Percentiles rank a stretch among this genome's conserved stretches.
These are phyloP conservation scores for Tortrix viridana DNA, from an alignment of 2,888 invertebrate genomes.

Conservation along the genomic window DNA sequence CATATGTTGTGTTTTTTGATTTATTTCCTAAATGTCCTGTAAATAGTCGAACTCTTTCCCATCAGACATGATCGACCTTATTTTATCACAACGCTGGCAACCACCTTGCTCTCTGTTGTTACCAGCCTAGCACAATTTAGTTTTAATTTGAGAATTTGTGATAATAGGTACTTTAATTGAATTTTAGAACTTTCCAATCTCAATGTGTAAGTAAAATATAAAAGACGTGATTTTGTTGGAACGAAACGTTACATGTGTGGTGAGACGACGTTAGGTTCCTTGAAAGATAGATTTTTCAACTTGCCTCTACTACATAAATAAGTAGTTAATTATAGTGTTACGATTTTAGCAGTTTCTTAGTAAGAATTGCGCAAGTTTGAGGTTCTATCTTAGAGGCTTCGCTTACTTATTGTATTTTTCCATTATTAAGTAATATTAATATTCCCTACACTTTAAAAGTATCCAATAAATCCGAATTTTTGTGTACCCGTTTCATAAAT, in stretches of 20 bases:
- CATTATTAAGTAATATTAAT: slow-evolving; percentile 22
- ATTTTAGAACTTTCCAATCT: slow-evolving; percentile 52
- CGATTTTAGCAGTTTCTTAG: slow-evolving; percentile 24
- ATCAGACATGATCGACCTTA: slow-evolving; percentile 69
- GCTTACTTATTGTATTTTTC: slow-evolving; percentile 47
- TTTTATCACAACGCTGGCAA: slow-evolving; percentile 56
- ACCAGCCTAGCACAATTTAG: slow-evolving; percentile 76
- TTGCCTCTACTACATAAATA: slow-evolving; percentile 37
- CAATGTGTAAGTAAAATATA: slow-evolving; percentile 45
- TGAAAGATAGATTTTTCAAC: slow-evolving; percentile 55
- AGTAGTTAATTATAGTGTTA: slow-evolving; percentile 25
- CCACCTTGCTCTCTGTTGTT: slow-evolving; percentile 49
- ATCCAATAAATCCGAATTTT: slow-evolving; percentile 28
- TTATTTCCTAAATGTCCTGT: slow-evolving; percentile 59
- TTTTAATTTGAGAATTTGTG: slow-evolving; percentile 74
- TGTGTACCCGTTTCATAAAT: slow-evolving; percentile 23
- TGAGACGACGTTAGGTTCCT: slow-evolving; percentile 81
- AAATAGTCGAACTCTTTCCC: slow-evolving; percentile 74
- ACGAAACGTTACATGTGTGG: slow-evolving; percentile 82
- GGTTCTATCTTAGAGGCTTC: slow-evolving; percentile 61
- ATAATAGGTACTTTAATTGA: slow-evolving; percentile 78
- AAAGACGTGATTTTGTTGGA: slow-evolving; percentile 65
- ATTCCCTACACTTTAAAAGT: slow-evolving; percentile 20
- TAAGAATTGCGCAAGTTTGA: slow-evolving; percentile 55
- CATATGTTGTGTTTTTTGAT: slow-evolving; percentile 76